These are phyloP conservation scores for Gorilla gorilla DNA, from an alignment of 2,113 vertebrate genomes.

Conservation along the genomic window DNA sequence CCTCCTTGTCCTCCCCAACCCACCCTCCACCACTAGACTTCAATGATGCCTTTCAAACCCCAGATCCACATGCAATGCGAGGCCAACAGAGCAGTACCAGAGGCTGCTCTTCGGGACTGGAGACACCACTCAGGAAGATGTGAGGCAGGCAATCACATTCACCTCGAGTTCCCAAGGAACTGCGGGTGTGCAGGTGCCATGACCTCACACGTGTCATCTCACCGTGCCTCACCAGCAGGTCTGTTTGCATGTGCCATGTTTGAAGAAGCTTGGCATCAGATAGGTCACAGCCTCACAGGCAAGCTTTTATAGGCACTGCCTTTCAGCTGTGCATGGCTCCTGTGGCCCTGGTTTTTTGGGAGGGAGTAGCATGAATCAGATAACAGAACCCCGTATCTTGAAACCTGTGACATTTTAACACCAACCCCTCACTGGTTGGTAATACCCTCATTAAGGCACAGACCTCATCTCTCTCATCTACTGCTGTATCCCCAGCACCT, in stretches of 20 bases:
- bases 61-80: rapidly evolving
- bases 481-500: not conserved
- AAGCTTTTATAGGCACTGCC: no score
- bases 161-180: not conserved
- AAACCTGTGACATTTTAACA: not conserved
- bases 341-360: not conserved
- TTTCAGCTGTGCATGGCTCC: not conserved
- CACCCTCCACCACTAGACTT: no score
- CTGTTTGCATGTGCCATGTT: rapidly evolving
- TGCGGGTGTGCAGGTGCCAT: rapidly evolving
- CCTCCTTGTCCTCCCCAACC: not conserved
- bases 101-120: not conserved
- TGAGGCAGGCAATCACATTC: no score
- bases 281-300: rapidly evolving
- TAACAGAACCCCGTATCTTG: not conserved
- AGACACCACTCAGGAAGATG: not conserved
- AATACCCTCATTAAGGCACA: not conserved
- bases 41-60: not conserved
- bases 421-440: not conserved
- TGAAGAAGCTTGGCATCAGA: not conserved
- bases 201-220: not conserved
- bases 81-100: no score
- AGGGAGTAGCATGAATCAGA: not conserved
- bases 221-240: no score
- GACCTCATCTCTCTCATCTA: not conserved